Evolutionary conservation across 2,113 vertebrate genomes (phyloP).

Genomic region (Percina caprodes): DNA sequence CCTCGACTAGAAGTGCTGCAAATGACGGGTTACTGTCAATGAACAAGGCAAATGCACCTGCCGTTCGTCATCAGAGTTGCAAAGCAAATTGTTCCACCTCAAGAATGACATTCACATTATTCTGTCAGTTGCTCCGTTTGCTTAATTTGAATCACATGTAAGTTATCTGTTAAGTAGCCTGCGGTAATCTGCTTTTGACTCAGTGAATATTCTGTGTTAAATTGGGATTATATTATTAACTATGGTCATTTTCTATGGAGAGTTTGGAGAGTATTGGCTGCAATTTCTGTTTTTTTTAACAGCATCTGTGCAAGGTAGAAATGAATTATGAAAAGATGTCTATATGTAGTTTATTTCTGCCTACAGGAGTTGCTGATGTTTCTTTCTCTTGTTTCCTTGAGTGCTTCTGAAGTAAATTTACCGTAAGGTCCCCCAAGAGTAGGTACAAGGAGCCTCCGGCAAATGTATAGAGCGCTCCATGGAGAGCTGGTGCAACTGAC

Average conservation of each 20-base stretch:
- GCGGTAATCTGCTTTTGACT: conserved; percentile 61
- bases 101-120: conserved; percentile 55
- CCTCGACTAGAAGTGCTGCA: conserved; percentile 69
- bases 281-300: neutral
- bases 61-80: conserved; percentile 50
- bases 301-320: conserved; percentile 6
- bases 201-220: conserved; percentile 43
- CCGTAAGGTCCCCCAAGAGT: conserved; percentile 47
- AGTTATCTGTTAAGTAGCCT: conserved; percentile 67
- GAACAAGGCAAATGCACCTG: conserved; percentile 60
- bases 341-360: conserved; percentile 22
- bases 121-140: conserved; percentile 72
- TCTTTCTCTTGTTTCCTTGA: conserved; percentile 61
- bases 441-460: conserved; percentile 58
- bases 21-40: conserved; percentile 75
- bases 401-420: conserved; percentile 69
- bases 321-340: conserved; percentile 40
- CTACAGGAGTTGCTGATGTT: conserved; percentile 51
- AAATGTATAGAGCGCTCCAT: conserved; percentile 63
- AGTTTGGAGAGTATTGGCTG: neutral
- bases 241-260: conserved; percentile 32
- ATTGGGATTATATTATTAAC: conserved; percentile 50
- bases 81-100: conserved; percentile 65
- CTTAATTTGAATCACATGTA: conserved; percentile 72
- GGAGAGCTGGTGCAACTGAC: conserved; percentile 59